Evolutionary conservation across 2,888 invertebrate genomes (phyloP).

Genomic region (Xestia ashworthii): DNA sequence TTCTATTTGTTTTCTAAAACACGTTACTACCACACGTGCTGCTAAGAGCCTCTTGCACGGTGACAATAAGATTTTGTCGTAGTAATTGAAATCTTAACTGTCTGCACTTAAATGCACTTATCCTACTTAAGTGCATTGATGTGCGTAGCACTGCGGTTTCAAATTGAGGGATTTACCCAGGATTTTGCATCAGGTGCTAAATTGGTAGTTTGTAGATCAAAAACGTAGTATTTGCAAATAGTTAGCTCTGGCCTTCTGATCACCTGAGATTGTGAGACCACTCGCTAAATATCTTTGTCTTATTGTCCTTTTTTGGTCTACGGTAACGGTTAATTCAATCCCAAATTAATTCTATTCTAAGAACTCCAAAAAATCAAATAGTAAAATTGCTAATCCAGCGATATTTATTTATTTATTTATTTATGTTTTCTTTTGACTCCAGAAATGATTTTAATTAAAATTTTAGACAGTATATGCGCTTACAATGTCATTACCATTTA

Average conservation of each 20-base stretch:
- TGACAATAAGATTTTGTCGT: slow-evolving; percentile 30
- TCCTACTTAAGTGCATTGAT: slow-evolving; percentile 11
- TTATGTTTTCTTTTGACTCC: background rate
- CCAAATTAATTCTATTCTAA: background rate
- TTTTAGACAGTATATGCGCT: background rate
- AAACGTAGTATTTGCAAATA: background rate
- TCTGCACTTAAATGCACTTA: slow-evolving; percentile 12
- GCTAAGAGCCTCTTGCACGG: slow-evolving; percentile 3
- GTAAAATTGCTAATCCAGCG: too few species aligned
- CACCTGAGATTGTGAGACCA: background rate
- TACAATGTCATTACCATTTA: background rate
- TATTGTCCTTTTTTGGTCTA: background rate
- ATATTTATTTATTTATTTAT: too few species aligned
- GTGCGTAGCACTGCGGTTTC: background rate
- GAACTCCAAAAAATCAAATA: too few species aligned
- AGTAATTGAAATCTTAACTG: slow-evolving; percentile 7
- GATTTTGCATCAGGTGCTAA: background rate
- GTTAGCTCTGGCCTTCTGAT: too few species aligned
- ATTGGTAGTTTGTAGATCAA: background rate
- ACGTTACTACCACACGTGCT: slow-evolving; percentile 24
- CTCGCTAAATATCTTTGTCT: background rate
- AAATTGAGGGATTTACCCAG: background rate
- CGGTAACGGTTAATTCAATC: background rate
- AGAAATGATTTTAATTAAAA: background rate
- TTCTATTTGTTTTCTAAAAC: slow-evolving; percentile 17